These are phyloP conservation scores for Gasteruption jaculator DNA, from an alignment of 2,888 invertebrate species.

Conservation along the genomic window DNA sequence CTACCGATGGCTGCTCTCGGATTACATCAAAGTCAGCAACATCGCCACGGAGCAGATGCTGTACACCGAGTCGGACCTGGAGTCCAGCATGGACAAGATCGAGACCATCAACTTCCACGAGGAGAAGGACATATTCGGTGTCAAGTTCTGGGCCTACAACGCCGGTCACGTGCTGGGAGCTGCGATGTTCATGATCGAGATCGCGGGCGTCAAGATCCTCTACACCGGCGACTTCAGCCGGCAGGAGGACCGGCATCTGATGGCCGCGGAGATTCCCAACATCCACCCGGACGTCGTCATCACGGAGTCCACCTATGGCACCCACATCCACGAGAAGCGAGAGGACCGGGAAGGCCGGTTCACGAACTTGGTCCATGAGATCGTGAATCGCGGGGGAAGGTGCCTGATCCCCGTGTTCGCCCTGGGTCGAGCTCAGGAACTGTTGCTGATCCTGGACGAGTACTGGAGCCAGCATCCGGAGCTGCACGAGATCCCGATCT, in stretches of 20 bases:
- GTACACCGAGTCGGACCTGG: slow-evolving; percentile 95
- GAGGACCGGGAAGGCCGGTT: slow-evolving; percentile 95
- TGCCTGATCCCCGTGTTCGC: slow-evolving; percentile 99
- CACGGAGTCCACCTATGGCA: slow-evolving; percentile 98
- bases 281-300: slow-evolving; percentile 96
- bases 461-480: slow-evolving; percentile 98
- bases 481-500: slow-evolving; percentile 97
- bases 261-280: slow-evolving; percentile 98
- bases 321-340: slow-evolving; percentile 97
- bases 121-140: slow-evolving; percentile 94
- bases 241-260: slow-evolving; percentile 97
- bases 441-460: slow-evolving; percentile 90
- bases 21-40: slow-evolving; percentile 98
- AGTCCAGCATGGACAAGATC: slow-evolving; percentile 97
- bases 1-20: slow-evolving; percentile 95
- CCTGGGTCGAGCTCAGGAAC: slow-evolving; percentile 92
- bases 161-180: slow-evolving; percentile 99
- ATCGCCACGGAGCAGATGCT: slow-evolving; percentile 96
- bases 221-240: slow-evolving; percentile 99
- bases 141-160: slow-evolving; percentile 98
- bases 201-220: slow-evolving; percentile 92
- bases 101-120: slow-evolving; percentile 98
- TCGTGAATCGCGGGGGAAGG: slow-evolving; percentile 93
- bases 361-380: slow-evolving; percentile 90
- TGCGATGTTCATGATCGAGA: slow-evolving; percentile 99